These are phyloP conservation scores for Aphelinus certus DNA, from an alignment of 1,140 invertebrate species.

Conservation along the genomic window DNA sequence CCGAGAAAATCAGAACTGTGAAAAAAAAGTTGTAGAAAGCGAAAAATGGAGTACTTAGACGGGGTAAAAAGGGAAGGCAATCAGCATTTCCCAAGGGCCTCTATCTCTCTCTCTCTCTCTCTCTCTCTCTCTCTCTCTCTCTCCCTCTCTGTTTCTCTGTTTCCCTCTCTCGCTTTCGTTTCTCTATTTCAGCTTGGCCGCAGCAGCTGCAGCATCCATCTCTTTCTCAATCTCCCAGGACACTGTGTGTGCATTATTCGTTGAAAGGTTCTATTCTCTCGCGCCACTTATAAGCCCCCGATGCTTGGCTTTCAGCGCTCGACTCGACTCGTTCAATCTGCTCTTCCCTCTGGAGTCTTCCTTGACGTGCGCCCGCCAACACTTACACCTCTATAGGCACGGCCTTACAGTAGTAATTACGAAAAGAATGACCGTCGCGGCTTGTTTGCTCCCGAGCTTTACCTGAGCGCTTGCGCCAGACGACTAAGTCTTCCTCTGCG, in stretches of 20 bases:
- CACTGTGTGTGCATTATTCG: slow-evolving; percentile 35
- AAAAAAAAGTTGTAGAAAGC: neutral
- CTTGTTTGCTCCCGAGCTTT: slow-evolving; percentile 13
- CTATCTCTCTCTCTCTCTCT: neutral
- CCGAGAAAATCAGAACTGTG: neutral
- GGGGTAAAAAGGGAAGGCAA: slow-evolving; percentile 35
- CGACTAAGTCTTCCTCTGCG: too few species aligned
- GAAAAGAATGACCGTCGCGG: slow-evolving; percentile 20
- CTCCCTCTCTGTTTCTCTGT: neutral
- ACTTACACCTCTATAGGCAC: too few species aligned
- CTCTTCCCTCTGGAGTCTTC: neutral
- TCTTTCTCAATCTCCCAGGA: slow-evolving; percentile 32
- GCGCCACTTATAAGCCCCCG: slow-evolving; percentile 25
- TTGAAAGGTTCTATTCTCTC: slow-evolving; percentile 38
- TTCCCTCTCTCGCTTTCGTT: neutral
- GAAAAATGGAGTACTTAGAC: slow-evolving; percentile 19
- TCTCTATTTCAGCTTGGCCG: slow-evolving; percentile 3
- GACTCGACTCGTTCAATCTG: slow-evolving; percentile 16
- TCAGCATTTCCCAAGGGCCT: slow-evolving; percentile 38
- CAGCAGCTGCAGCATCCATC: slow-evolving; percentile 1
- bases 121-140: neutral
- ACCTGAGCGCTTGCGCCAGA: neutral
- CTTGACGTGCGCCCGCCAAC: too few species aligned
- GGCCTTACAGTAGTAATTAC: slow-evolving; percentile 23
- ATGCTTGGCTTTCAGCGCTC: slow-evolving; percentile 24